A percentile compares a stretch with the other conserved stretches of the same genome.
Evolutionary conservation across 2,888 invertebrate species (phyloP).

Genomic region (Spilarctia lutea): DNA sequence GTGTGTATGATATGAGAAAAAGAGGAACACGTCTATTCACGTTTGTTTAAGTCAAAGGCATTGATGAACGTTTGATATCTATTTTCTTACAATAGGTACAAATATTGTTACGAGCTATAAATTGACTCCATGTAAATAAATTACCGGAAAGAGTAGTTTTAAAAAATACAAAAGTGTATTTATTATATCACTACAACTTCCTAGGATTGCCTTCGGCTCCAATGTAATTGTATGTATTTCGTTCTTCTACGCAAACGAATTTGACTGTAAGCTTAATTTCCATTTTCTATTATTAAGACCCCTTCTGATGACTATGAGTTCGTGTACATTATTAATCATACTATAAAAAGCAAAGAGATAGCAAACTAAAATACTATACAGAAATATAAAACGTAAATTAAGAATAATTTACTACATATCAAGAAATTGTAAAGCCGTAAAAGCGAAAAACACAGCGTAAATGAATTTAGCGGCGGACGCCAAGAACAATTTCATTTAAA

Average conservation of each 20-base stretch:
- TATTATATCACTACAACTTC: background rate
- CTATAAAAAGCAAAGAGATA: background rate
- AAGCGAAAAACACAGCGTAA: constrained; percentile 30
- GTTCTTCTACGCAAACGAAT: no score
- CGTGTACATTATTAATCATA: background rate
- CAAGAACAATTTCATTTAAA: constrained; percentile 48
- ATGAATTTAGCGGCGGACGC: constrained; percentile 29
- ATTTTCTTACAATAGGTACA: background rate
- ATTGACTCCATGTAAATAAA: background rate
- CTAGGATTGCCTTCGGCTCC: background rate
- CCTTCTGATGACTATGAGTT: background rate
- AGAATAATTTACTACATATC: background rate
- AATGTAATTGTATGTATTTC: no score
- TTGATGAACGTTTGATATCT: background rate
- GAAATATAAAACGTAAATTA: background rate
- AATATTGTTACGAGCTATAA: background rate
- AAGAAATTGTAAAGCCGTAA: constrained; percentile 29
- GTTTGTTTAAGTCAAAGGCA: constrained; percentile 47
- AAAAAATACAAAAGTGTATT: background rate
- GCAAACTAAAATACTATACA: background rate
- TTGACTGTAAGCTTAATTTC: background rate
- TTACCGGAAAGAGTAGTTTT: background rate
- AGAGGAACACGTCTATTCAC: constrained; percentile 62
- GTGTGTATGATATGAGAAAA: no score
- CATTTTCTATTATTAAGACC: background rate